These are phyloP conservation scores for Protaetia brevitarsis DNA, from an alignment of 1,140 invertebrate species.

Conservation along the genomic window DNA sequence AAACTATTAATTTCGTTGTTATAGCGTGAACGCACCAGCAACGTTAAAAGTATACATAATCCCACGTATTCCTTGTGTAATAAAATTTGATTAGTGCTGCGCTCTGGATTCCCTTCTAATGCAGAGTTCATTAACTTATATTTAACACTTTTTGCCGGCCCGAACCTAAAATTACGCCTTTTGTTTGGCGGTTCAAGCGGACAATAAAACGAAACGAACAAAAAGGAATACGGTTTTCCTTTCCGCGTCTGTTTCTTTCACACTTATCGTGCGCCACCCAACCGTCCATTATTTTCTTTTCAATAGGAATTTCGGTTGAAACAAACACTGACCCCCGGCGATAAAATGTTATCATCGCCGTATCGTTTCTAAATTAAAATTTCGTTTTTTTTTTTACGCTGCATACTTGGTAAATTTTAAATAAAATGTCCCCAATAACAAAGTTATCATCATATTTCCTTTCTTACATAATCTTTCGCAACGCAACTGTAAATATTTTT, in stretches of 20 bases:
- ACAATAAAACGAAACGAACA: not conserved
- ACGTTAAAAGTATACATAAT: not conserved
- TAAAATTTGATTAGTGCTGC: constrained; percentile 7
- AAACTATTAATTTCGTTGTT: constrained; percentile 15
- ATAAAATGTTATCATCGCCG: too few relatives aligned
- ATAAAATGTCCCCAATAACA: too few relatives aligned
- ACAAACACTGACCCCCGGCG: too few relatives aligned
- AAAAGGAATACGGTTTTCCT: too few relatives aligned
- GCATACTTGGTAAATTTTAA: too few relatives aligned
- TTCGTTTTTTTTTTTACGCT: too few relatives aligned
- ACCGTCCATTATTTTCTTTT: too few relatives aligned
- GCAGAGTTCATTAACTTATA: not conserved
- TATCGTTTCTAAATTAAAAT: too few relatives aligned
- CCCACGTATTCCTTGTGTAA: not conserved
- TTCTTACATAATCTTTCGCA: too few relatives aligned
- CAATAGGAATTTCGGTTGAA: too few relatives aligned
- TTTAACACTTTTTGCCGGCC: constrained; percentile 1
- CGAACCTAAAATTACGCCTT: not conserved
- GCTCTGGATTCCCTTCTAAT: not conserved
- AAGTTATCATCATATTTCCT: too few relatives aligned
- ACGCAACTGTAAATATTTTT: too few relatives aligned
- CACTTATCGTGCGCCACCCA: not conserved
- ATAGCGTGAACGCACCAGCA: constrained; percentile 1
- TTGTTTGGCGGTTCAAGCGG: not conserved
- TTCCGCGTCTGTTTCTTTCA: not conserved